A percentile compares a stretch with the other conserved stretches of the same genome.
phyloP scores from a whole-genome alignment of 2,888 invertebrate genomes.

The Choreutis nemorana region DNA sequence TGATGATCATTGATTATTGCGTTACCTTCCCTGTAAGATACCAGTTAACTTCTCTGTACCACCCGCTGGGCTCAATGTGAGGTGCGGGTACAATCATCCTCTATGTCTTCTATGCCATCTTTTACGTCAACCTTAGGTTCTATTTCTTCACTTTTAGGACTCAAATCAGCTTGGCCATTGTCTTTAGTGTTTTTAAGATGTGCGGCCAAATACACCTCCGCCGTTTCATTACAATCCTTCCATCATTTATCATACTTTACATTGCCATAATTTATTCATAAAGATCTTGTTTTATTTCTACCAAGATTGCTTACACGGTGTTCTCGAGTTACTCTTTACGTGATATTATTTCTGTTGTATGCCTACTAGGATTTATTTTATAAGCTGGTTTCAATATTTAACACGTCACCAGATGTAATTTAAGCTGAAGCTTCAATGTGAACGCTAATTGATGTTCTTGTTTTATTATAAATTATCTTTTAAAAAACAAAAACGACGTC shows the following conservation, averaged over 20 bases:
- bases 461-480: too few species aligned
- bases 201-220: slow-evolving; percentile 41
- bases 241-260: slow-evolving; percentile 64
- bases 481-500: too few species aligned
- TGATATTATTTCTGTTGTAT: slow-evolving; percentile 50
- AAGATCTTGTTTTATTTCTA: slow-evolving; percentile 52
- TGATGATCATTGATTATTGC: slow-evolving; percentile 50
- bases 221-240: slow-evolving; percentile 57
- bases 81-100: slow-evolving; percentile 39
- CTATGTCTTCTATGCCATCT: too few species aligned
- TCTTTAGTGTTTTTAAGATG: too few species aligned
- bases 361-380: slow-evolving; percentile 35
- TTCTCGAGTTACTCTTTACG: slow-evolving; percentile 56
- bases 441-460: slow-evolving; percentile 21
- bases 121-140: too few species aligned
- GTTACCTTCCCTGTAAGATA: slow-evolving; percentile 49
- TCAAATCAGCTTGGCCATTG: too few species aligned
- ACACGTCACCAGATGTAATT: slow-evolving; percentile 49
- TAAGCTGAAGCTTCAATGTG: slow-evolving; percentile 39
- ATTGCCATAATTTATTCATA: slow-evolving; percentile 62
- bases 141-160: too few species aligned
- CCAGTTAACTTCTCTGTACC: slow-evolving; percentile 55
- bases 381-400: too few species aligned
- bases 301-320: slow-evolving; percentile 45
- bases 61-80: slow-evolving; percentile 60